Percentiles rank a stretch among this genome's conserved stretches.
phyloP scores from a whole-genome alignment of 2,888 invertebrate species.

The Amiota mariae region DNA sequence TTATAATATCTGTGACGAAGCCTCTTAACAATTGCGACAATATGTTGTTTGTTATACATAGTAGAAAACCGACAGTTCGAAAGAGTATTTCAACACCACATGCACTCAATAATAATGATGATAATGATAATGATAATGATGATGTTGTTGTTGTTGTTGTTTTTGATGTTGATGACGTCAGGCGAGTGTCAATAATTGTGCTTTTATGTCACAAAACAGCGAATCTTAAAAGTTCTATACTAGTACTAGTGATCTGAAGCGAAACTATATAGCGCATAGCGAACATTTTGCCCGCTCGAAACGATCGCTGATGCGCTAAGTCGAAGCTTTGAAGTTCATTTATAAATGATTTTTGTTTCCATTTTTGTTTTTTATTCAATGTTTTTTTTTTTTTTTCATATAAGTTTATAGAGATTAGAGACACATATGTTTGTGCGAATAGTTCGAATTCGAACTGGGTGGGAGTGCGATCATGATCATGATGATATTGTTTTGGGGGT shows the following conservation, averaged over 20 bases:
- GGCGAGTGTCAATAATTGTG: slow-evolving; percentile 28
- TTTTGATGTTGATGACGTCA: slow-evolving; percentile 13
- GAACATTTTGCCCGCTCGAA: not conserved
- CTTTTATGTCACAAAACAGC: slow-evolving; percentile 20
- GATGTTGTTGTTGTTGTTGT: slow-evolving; percentile 17
- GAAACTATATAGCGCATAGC: slow-evolving; percentile 9
- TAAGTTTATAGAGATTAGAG: not conserved
- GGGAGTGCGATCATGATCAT: not conserved
- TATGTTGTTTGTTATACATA: slow-evolving; percentile 9
- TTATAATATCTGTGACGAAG: not conserved
- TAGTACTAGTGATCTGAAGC: not conserved
- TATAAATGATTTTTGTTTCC: slow-evolving; percentile 5
- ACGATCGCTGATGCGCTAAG: slow-evolving; percentile 14
- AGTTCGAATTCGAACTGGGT: slow-evolving; percentile 4
- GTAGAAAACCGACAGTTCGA: not conserved
- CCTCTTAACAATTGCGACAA: slow-evolving; percentile 12
- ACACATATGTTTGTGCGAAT: slow-evolving; percentile 1
- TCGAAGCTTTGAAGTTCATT: slow-evolving; percentile 11
- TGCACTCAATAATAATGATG: not conserved
- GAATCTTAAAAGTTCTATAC: not conserved
- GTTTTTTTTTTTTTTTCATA: slow-evolving; percentile 3
- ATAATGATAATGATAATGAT: not conserved
- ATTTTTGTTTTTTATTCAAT: not conserved
- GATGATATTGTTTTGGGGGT: not conserved
- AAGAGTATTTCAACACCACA: not conserved